Evolutionary conservation across 1,140 invertebrate species (phyloP).

Genomic region (Leguminivora glycinivorella): DNA sequence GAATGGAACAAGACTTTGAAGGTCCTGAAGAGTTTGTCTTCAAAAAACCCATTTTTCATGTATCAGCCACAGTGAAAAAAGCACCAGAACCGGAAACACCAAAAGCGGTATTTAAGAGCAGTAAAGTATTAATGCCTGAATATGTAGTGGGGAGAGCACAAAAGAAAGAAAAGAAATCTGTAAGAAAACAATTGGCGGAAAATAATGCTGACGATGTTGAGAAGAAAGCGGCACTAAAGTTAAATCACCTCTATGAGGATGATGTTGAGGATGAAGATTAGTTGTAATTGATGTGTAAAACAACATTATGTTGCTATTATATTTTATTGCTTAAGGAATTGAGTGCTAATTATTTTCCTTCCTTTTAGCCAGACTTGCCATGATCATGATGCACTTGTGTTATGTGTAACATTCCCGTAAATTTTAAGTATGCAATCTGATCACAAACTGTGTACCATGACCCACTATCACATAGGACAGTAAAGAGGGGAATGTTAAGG

Average conservation of each 20-base stretch:
- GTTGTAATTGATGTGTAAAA: neutral
- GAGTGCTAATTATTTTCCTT: too few relatives aligned
- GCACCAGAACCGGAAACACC: constrained; percentile 50
- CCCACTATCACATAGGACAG: too few relatives aligned
- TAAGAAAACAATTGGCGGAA: constrained; percentile 49
- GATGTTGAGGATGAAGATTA: constrained; percentile 69
- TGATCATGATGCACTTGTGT: too few relatives aligned
- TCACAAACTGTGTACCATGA: too few relatives aligned
- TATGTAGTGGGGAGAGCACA: constrained; percentile 84
- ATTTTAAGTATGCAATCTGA: too few relatives aligned
- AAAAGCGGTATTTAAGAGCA: constrained; percentile 81
- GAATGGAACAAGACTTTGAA: constrained; percentile 44
- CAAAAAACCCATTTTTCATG: constrained; percentile 74
- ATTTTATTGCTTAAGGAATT: too few relatives aligned
- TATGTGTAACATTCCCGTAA: too few relatives aligned
- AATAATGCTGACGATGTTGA: constrained; percentile 32
- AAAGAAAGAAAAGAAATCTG: constrained; percentile 57
- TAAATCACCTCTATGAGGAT: constrained; percentile 82
- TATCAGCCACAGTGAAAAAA: constrained; percentile 60
- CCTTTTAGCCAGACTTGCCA: too few relatives aligned
- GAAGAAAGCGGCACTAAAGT: constrained; percentile 61
- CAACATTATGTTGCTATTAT: neutral
- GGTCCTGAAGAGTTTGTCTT: constrained; percentile 65
- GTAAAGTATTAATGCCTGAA: constrained; percentile 88
- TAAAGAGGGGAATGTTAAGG: too few relatives aligned